Evolutionary conservation across 1,140 invertebrate genomes (phyloP), one percentile per base, ranked within the genome.

Genomic region (Polyergus mexicanus): DNA sequence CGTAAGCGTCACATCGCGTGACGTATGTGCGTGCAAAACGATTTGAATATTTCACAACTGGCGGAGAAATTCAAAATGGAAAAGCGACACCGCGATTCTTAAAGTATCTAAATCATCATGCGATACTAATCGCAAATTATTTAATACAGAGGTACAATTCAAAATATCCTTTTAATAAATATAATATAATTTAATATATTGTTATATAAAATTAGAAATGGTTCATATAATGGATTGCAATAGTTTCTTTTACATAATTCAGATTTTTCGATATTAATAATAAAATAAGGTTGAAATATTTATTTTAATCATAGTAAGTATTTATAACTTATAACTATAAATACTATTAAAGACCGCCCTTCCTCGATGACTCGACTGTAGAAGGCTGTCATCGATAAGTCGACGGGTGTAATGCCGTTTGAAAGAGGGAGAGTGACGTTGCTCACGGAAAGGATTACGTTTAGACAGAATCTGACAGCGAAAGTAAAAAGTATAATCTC

Each of bases 301-400:
- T 51, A 51, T 19, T 51, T 71, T 51, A 71, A 71, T 51, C 41
- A 51, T 19, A n/a, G 11, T 4, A 13, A 60, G 58, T 60, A 58
- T 38, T 25, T 58, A 13, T 35, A 7, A 11, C 11, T 16, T 16
- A 75, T 4, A 22, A 35, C n/a, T n/a, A n/a, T 41, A 22, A 76
- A 47, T 47, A 28, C 11, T 38, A 60, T 77, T 58, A 35, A 65
- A 77, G 19, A 77, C 3, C 60, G 28, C 6, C 3, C 22, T 58
- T 35, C 41, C 4, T 66, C 47, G 35, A 35, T 66, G 22, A 65
- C 72, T 84, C 62, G 41, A 44, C 60, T 76, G 22, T 38, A 47
- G 19, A 54, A n/a, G 8, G 54, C 58, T 81, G 13, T 89, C 71
- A 76, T 83, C 84, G 84, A 89, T 89, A 89, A 89, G 76, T 86